Base-by-base conservation (phyloP, 2,797 vertebrate genomes). In the Amazonetta brasiliensis region DNA sequence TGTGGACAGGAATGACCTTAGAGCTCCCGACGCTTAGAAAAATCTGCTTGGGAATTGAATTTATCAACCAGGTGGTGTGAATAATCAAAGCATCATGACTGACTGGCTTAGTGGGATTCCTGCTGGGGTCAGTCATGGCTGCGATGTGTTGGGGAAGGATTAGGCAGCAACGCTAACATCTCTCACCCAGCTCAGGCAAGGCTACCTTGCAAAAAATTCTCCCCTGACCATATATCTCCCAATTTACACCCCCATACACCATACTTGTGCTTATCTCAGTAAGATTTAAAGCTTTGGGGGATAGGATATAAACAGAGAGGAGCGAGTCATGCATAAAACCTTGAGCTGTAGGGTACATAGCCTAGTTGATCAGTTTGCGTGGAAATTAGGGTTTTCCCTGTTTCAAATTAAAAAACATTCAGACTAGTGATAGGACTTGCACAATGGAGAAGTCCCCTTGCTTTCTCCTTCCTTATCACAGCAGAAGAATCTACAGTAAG, bases 241-340 rank as follows among this genome's bases (percentile, higher is more conserved):
- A 5, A 0, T 15, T 46, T 3, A 9, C 7, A 14, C 7, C 12
- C 12, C 28, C 3, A 0, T 10, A 12, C 15, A 1, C 19, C 37
- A 23, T 12, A 17, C 41, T 37, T 2, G 23, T 28, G 44, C 69
- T 73, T 26, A 5, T 10, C 60, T n/a, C 25, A 0, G 74, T 1
- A 44, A 33, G 11, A 11, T 3, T 0, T 41, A 5, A 67, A 80
- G 58, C 31, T 75, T 8, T 37, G 22, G 43, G 7, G n/a, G 46
- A 3, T 17, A 0, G 1, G 18, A 41, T 28, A 13, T 43, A 55
- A 15, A 17, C 60, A 41, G 23, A 19, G 63, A 56, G 37, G 39
- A 67, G 37, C 0, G 0, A 78, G 52, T 33, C n/a, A 1, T 0
- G 3, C 39, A 52, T 63, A 73, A 10, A 43, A 22, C 33, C 44